phyloP scores from a whole-genome alignment of 2,113 vertebrate species.

The Pluvialis apricaria region DNA sequence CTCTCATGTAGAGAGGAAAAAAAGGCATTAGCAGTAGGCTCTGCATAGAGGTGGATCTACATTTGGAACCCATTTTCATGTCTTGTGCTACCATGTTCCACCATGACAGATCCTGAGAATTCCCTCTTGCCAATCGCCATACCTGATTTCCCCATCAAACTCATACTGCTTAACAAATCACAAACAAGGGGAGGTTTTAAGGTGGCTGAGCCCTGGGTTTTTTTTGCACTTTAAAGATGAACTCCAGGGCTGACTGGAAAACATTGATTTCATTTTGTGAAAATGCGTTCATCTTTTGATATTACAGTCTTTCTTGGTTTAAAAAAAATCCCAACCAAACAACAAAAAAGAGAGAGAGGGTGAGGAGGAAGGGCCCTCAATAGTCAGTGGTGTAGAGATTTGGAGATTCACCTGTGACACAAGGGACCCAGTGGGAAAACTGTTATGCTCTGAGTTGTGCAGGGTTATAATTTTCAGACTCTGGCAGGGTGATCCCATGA shows the following conservation, averaged over 20 bases:
- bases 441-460: rapidly evolving
- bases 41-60: neutral
- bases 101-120: neutral
- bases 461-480: neutral
- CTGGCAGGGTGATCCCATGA: rapidly evolving
- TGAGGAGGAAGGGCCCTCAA: neutral
- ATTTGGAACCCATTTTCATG: neutral
- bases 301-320: neutral
- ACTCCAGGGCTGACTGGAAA: neutral
- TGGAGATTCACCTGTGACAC: neutral
- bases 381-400: neutral
- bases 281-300: neutral
- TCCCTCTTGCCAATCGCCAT: neutral
- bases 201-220: neutral
- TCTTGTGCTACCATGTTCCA: neutral
- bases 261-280: neutral
- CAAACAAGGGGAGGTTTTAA: neutral
- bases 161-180: neutral
- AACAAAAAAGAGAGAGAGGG: neutral
- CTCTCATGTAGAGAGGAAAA: neutral
- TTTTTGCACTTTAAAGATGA: neutral
- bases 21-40: neutral
- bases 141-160: neutral
- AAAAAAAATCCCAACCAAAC: neutral
- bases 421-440: neutral